Percentiles rank a stretch among this genome's conserved stretches.
These are phyloP conservation scores for Dufourea novaeangliae DNA, from an alignment of 1,140 invertebrate species.

Conservation along the genomic window DNA sequence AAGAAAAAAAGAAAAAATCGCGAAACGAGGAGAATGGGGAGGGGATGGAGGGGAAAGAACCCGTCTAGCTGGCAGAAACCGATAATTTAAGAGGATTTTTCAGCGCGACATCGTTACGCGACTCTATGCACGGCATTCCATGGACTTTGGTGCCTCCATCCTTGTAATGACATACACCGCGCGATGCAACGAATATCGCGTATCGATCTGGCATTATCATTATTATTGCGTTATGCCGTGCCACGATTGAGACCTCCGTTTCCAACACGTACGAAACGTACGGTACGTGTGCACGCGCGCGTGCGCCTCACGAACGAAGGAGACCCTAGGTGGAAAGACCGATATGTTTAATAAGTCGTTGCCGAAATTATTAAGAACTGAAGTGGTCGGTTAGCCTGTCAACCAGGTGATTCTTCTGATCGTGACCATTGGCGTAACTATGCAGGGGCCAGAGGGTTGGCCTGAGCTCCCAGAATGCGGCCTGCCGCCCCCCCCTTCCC, in stretches of 20 bases:
- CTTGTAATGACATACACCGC: slow-evolving; percentile 70
- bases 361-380: not conserved
- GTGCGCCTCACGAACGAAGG: not conserved
- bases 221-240: slow-evolving; percentile 77
- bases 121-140: slow-evolving; percentile 63
- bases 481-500: too few relatives aligned
- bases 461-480: too few relatives aligned
- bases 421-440: too few relatives aligned
- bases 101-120: slow-evolving; percentile 57
- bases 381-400: too few relatives aligned
- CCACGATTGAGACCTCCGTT: slow-evolving; percentile 74
- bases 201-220: slow-evolving; percentile 78
- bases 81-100: slow-evolving; percentile 56
- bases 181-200: slow-evolving; percentile 72
- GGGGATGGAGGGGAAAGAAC: too few relatives aligned
- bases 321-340: not conserved
- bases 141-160: slow-evolving; percentile 67
- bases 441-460: too few relatives aligned
- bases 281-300: not conserved
- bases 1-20: not conserved
- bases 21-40: not conserved
- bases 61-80: slow-evolving; percentile 7
- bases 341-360: not conserved
- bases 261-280: not conserved
- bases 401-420: too few relatives aligned